These are phyloP conservation scores for Athripsodes cinereus DNA, from an alignment of 2,888 invertebrate genomes.

Conservation along the genomic window DNA sequence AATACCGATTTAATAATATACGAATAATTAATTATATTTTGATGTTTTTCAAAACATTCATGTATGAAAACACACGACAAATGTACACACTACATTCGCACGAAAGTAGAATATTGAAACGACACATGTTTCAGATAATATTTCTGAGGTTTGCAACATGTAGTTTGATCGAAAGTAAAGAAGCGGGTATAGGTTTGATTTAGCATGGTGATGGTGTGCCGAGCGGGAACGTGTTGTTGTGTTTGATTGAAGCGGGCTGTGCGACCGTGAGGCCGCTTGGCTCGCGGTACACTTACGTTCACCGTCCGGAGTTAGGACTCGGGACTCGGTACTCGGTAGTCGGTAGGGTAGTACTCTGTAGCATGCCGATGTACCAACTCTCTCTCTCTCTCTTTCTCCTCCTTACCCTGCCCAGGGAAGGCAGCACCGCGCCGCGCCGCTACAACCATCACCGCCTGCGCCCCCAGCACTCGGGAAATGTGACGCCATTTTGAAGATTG, in stretches of 20 bases:
- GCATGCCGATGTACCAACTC: neutral
- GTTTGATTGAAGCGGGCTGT: neutral
- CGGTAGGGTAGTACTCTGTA: neutral
- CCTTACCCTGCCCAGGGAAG: neutral
- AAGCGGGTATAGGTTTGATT: neutral
- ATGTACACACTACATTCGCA: neutral
- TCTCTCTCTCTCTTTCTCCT: no score
- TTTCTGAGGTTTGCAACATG: neutral
- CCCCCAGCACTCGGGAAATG: neutral
- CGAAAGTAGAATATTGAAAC: neutral
- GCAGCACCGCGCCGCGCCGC: neutral
- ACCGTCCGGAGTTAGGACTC: constrained; percentile 3
- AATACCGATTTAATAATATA: neutral
- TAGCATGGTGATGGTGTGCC: constrained; percentile 1
- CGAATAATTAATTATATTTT: neutral
- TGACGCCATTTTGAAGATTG: constrained; percentile 3
- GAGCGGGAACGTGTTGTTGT: constrained; percentile 1
- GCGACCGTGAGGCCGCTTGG: constrained; percentile 21
- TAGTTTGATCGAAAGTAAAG: neutral
- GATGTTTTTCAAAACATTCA: neutral
- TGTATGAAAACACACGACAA: constrained; percentile 1
- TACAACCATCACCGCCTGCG: neutral
- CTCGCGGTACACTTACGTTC: constrained; percentile 15
- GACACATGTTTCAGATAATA: constrained; percentile 1
- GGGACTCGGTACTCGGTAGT: neutral